Conservation (phyloP, 2,113 vertebrate genomes). For the Thinocorus orbignyianus region DNA sequence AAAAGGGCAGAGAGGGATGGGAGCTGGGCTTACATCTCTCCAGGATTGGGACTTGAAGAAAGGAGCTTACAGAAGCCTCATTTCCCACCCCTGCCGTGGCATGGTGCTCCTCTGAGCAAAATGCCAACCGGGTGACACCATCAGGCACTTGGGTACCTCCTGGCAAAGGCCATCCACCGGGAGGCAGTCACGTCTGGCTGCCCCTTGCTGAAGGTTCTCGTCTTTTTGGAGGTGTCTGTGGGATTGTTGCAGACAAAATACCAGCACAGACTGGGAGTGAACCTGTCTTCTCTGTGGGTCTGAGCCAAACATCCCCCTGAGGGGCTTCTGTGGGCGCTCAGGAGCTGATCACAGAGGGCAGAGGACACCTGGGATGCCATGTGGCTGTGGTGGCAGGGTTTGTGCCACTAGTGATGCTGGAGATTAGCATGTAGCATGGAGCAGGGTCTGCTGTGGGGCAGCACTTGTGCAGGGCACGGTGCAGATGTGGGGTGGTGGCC, state of each 20-base stretch:
- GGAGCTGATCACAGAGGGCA: background rate
- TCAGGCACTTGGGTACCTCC: background rate
- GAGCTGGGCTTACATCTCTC: background rate
- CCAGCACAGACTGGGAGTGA: accelerated
- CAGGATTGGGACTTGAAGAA: accelerated
- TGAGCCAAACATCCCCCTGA: background rate
- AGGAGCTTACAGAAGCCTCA: background rate
- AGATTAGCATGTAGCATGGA: accelerated
- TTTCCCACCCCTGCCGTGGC: accelerated
- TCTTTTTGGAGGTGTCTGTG: background rate
- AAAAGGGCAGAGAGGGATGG: background rate
- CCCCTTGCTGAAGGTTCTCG: background rate
- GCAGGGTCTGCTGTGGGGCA: background rate
- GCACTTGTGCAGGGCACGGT: accelerated
- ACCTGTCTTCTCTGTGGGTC: accelerated
- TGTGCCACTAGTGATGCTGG: accelerated
- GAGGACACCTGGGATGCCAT: accelerated
- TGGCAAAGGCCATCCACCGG: background rate
- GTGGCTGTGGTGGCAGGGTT: accelerated
- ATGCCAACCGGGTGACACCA: background rate
- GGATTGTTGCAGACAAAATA: background rate
- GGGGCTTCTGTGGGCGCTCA: background rate
- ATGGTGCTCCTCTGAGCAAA: accelerated
- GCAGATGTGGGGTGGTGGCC: accelerated
- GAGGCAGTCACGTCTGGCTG: background rate